These are phyloP conservation scores for Danio choprae DNA, from an alignment of 2,797 vertebrate species.

Conservation along the genomic window DNA sequence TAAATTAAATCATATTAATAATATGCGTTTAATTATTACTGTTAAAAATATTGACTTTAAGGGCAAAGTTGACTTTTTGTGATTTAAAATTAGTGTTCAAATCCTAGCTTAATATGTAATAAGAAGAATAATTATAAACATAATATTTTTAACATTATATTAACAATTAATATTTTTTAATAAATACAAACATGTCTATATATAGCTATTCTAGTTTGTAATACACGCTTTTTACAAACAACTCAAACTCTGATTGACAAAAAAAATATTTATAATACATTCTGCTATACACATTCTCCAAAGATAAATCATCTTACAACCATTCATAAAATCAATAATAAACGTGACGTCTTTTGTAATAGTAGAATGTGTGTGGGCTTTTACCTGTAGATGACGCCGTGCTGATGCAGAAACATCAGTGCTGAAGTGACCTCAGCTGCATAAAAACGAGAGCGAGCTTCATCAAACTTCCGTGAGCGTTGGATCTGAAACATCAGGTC, in stretches of 20 bases:
- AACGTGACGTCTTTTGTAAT: not conserved
- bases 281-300: too few species aligned
- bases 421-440: slow-evolving; percentile 98
- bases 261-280: too few species aligned
- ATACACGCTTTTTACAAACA: too few species aligned
- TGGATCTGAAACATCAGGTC: slow-evolving; percentile 99
- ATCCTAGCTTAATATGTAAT: not conserved
- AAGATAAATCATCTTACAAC: not conserved
- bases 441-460: slow-evolving; percentile 96
- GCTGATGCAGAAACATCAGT: slow-evolving; percentile 97
- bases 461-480: slow-evolving; percentile 96
- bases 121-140: too few species aligned
- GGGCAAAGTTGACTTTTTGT: too few species aligned
- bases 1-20: too few species aligned
- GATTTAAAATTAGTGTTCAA: not conserved
- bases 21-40: too few species aligned
- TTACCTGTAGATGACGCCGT: slow-evolving; percentile 98
- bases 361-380: not conserved
- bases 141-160: too few species aligned
- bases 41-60: too few species aligned
- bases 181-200: too few species aligned
- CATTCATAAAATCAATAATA: not conserved
- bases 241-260: not conserved
- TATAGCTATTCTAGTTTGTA: too few species aligned
- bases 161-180: too few species aligned